Base-by-base conservation (phyloP, 2,888 invertebrate species). In the Lysandra bellargus region DNA sequence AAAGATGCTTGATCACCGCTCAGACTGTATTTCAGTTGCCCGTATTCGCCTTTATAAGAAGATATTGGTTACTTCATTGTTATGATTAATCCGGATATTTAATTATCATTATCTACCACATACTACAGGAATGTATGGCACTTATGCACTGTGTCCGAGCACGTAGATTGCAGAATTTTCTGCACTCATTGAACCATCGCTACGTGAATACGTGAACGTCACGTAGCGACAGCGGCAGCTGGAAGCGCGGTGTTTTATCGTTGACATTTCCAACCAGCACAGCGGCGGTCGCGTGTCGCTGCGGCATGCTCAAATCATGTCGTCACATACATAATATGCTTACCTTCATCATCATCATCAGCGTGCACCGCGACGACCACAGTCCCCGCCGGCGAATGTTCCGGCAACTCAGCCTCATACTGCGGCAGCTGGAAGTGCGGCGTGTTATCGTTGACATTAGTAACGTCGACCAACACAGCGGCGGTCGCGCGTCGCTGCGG, bases 381-480 rank as follows among this genome's bases (percentile, higher is more conserved):
- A 0, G 97, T 97, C 0, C 97, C 97, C 0, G 95, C 95, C 0
- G 96, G 95, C 0, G 97, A 95, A 86, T 98, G 98, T 89, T 98
- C 98, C 1, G 95, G 92, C 1, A 98, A 95, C 0, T 95, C 95
- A 0, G 97, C 97, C 79, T 96, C 96, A 86, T 98, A 98, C 7
- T 92, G 90, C 30, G 92, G 90, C 81, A 96, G 95, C 0, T 95
- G 94, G 88, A 99, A 99, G 77, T 95, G 94, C 0, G 99, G 99
- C 86, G 97, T 96, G 86, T 98, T 98, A 85, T 99, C 98, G 85
- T 99, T 99, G 0, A 98, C 95, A 87, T 99, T 98, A 57, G 96
- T 93, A 2, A 99, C 95, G 7, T 96, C 96, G 0, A 99, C 97
- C 6, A 95, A 95, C 0, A 99, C 96, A 6, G 96, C 95, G 0